Evolutionary conservation across 1,140 invertebrate genomes (phyloP), one percentile per base, ranked within the genome.

Genomic region (Gyrodactylus salaris): DNA sequence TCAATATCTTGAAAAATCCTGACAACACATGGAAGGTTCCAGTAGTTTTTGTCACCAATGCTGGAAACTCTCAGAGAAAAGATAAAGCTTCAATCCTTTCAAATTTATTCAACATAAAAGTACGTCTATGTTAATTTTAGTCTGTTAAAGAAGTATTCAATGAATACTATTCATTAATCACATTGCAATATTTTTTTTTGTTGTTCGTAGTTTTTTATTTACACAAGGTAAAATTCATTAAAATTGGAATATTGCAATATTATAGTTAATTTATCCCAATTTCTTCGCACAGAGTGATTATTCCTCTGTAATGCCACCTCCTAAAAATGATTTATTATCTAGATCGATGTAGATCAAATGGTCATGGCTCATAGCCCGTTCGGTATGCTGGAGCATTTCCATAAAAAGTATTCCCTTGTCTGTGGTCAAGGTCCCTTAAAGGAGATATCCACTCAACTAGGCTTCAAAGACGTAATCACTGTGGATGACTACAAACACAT

Each of bases 321-420:
- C 27, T n/a, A 74, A 22, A 27, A 73, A 73, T 75, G 73, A 70
- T 74, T 73, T 73, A 76, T 73, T 76, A 22, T 77, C 2, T 74
- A 84, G 83, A 78, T 84, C n/a, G 75, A 77, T 1, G 82, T 84
- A 76, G 84, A 86, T 1, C 86, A 87, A 78, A 85, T 87, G 1
- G 81, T 87, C 0, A 84, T 87, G 84, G 85, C 86, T 0, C 86
- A 87, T 77, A 85, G 85, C 74, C 86, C 86, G 0, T 77, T 87
- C 16, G 81, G 81, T 78, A 83, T 86, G 79, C 86, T 86, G 74
- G 77, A 76, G 16, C 79, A 84, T 74, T 86, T 85, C 78, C 85
- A 86, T 75, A 78, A 86, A 75, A 86, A 86, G 76, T 83, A 84
- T 76, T 82, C 86, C 2, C 78, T 87, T 0, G 83, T 87, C 70